Conservation (phyloP, 92 coral and sea anemone genomes). For the Epizoanthus fatuus region DNA sequence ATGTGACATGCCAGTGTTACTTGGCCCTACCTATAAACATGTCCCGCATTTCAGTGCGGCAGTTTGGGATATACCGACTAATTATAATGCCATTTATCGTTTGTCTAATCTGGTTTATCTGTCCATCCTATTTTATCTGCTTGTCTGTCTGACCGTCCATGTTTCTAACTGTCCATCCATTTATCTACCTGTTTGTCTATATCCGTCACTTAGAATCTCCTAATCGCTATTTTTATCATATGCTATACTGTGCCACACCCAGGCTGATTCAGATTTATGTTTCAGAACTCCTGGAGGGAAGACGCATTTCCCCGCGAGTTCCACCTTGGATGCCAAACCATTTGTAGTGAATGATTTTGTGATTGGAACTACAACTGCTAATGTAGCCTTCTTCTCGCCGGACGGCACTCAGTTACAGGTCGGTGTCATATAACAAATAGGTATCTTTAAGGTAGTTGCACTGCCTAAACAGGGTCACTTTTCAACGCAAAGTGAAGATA, state of each 20-base stretch:
- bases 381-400: slow-evolving; percentile 87
- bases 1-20: too few species aligned
- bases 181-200: background rate
- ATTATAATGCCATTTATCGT: background rate
- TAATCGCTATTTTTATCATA: background rate
- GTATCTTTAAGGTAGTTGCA: too few species aligned
- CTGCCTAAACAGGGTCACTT: too few species aligned
- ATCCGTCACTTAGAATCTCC: background rate
- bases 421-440: too few species aligned
- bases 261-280: background rate
- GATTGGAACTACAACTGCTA: slow-evolving; percentile 87
- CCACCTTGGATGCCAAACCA: slow-evolving; percentile 92
- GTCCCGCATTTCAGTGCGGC: too few species aligned
- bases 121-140: background rate
- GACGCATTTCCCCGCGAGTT: slow-evolving; percentile 77
- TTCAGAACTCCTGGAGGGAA: slow-evolving; percentile 62
- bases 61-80: background rate
- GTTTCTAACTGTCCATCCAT: background rate
- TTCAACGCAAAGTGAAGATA: too few species aligned
- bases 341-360: slow-evolving; percentile 93
- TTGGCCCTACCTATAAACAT: too few species aligned
- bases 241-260: background rate
- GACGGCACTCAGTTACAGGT: slow-evolving; percentile 81
- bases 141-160: background rate
- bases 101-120: background rate